Evolutionary conservation across 2,888 invertebrate genomes (phyloP), one percentile per base, ranked within the genome.

Genomic region (Junonia oenone): DNA sequence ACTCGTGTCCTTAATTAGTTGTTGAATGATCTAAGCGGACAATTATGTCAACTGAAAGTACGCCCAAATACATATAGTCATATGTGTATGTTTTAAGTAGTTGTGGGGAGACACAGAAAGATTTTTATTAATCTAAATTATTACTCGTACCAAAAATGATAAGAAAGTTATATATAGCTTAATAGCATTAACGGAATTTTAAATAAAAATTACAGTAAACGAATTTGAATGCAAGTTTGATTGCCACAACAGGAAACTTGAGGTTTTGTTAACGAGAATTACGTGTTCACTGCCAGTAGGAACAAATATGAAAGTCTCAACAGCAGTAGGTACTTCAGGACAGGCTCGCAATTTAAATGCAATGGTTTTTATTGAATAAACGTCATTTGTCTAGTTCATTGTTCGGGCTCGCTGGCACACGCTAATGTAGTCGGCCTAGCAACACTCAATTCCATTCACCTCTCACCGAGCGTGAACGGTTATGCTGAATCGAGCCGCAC

Each of bases 381-480:
- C 59, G 59, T 59, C 52, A 56, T 40, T 75, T 74, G 73, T 67
- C 75, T 82, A 76, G 87, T 86, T 89, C 83, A 88, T 89, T 89
- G 89, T 88, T 88, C 87, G 80, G 70, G 78, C 75, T 76, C 76
- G 80, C 78, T 81, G 85, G 84, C 84, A 81, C 81, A 81, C 78
- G 76, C 78, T 79, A 82, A 84, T 81, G 81, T 76, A 75, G 83
- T 74, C 81, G 83, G 85, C 84, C 83, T 84, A 84, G 85, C 87
- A 81, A 83, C 83, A 75, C 76, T 80, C 75, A 75, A 79, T 80
- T 84, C 87, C 87, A 83, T 86, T 89, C 87, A 88, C 89, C 89
- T 89, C 89, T 88, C 83, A 87, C 89, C 79, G 81, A 80, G 81
- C 83, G 79, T 80, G 81, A 85, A 83, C 82, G 81, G 81, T 77